These are phyloP conservation scores for Erythrocercus mccallii DNA, from an alignment of 2,113 vertebrate species.

Conservation along the genomic window DNA sequence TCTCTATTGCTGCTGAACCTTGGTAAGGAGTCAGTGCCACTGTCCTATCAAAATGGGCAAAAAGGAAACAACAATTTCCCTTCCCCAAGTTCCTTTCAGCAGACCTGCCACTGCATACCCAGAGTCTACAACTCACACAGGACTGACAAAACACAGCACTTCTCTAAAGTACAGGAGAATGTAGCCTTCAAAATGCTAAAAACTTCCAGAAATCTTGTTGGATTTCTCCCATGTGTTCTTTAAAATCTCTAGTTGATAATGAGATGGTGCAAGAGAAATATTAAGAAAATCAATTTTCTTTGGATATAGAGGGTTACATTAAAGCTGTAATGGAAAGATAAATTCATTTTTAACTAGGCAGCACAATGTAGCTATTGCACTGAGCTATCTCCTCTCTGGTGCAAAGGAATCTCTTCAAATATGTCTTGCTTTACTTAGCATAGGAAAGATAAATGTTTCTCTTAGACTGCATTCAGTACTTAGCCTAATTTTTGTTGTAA, in stretches of 20 bases:
- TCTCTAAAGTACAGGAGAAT: not conserved
- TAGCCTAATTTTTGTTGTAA: not conserved
- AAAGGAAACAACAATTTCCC: not conserved
- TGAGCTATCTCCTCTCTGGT: not conserved
- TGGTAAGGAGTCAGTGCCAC: rapidly evolving
- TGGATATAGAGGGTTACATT: not conserved
- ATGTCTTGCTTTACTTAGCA: not conserved
- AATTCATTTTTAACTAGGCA: slow-evolving; percentile 14
- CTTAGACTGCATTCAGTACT: not conserved
- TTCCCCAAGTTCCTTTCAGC: not conserved
- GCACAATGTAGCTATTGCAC: not conserved
- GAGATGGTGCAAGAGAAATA: not conserved
- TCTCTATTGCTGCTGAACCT: rapidly evolving
- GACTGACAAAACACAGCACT: rapidly evolving
- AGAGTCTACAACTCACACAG: rapidly evolving
- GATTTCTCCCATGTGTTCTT: slow-evolving; percentile 2
- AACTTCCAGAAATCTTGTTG: not conserved
- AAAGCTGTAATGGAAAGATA: slow-evolving; percentile 22
- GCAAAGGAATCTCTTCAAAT: not conserved
- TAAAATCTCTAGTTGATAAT: not conserved
- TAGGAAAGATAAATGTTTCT: slow-evolving; percentile 9
- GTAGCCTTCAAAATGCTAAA: not conserved
- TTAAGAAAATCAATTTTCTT: slow-evolving; percentile 19
- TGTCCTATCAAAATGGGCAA: rapidly evolving
- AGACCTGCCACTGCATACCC: not conserved